Base-by-base conservation (phyloP, 2,888 invertebrate genomes). In the Athalia cordata region DNA sequence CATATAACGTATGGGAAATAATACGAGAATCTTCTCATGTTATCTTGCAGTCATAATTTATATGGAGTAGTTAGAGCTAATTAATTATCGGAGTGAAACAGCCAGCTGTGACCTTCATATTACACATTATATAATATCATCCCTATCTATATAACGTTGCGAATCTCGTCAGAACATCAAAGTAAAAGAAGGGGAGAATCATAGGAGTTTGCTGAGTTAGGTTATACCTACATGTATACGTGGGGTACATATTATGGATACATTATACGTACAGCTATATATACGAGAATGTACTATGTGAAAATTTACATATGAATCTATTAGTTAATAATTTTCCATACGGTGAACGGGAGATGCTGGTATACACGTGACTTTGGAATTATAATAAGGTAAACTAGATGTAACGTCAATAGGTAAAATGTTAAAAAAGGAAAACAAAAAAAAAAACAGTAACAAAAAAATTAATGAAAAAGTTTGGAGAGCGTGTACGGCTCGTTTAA, bases 1-100 rank as follows among this genome's bases (percentile, higher is more conserved):
- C n/a, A n/a, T n/a, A n/a, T n/a, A n/a, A n/a, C n/a, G 29, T 2
- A 72, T 72, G 59, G 52, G 59, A 72, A 72, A 72, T 72, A 72
- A 72, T 55, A 29, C n/a, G n/a, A 9, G 55, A 55, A n/a, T 55
- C n/a, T 55, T 55, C 11, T 4, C 55, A 7, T 4, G 4, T 55
- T 7, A 5, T 55, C 4, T 55, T n/a, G 55, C 55, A n/a, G 29
- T 29, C 29, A 29, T 29, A 29, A 29, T 29, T 29, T 29, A 29
- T 29, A 29, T 2, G 29, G 29, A 29, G 29, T 47, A 72, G 59
- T 72, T 72, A 47, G 59, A 72, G 59, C 59, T 72, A 72, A 72
- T 72, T 72, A 72, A 72, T 59, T 47, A 59, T 13, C 59, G 15
- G 47, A 29, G 29, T 29, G 29, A 29, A 29, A 29, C 29, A 29